These are phyloP conservation scores for Numenius arquata DNA, from an alignment of 2,113 vertebrate species.

Conservation along the genomic window DNA sequence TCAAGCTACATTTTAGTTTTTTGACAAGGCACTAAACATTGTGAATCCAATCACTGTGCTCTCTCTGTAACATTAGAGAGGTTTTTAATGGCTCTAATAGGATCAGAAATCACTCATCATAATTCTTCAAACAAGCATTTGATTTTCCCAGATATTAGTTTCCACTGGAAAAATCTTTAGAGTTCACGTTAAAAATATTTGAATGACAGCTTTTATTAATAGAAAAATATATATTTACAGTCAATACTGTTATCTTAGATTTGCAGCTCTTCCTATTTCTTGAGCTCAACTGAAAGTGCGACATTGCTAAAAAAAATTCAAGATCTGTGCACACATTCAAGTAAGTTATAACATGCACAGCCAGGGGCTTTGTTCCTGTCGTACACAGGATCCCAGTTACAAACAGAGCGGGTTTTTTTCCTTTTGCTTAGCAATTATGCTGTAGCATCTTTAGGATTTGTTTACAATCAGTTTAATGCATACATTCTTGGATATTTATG, in stretches of 20 bases:
- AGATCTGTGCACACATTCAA: conserved; percentile 23
- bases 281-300: conserved; percentile 69
- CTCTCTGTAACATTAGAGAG: conserved; percentile 50
- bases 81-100: conserved; percentile 54
- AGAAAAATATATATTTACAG: conserved; percentile 71
- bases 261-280: conserved; percentile 60
- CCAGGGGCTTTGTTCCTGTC: conserved; percentile 31
- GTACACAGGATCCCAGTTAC: conserved; percentile 27
- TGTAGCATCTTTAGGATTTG: conserved; percentile 52
- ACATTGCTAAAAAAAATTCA: conserved; percentile 51
- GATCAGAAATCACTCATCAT: conserved; percentile 47
- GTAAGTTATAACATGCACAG: conserved; percentile 1
- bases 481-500: conserved; percentile 27
- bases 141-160: conserved; percentile 53
- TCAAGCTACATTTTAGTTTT: conserved; percentile 11
- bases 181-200: conserved; percentile 59
- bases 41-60: conserved; percentile 54
- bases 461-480: conserved; percentile 51
- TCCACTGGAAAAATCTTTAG: conserved; percentile 56
- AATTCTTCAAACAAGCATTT: conserved; percentile 48
- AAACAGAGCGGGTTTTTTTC: conserved; percentile 54
- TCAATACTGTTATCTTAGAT: conserved; percentile 60
- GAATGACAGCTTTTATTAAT: conserved; percentile 59
- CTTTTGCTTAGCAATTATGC: conserved; percentile 64
- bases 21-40: conserved; percentile 69